Base-by-base conservation (phyloP, 2,888 invertebrate species). In the Torymus tubicola region DNA sequence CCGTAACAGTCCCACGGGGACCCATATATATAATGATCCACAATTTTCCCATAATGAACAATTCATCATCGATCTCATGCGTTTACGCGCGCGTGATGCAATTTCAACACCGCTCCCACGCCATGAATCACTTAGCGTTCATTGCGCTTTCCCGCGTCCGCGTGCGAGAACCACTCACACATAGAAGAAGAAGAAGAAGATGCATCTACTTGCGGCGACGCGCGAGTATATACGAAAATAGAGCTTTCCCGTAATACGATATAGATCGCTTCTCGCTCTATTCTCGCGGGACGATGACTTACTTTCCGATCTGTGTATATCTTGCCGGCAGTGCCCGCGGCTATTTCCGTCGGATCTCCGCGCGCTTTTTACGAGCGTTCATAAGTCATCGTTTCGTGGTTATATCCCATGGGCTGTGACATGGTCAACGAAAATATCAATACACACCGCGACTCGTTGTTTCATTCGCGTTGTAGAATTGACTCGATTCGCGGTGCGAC, bases 201-300 rank as follows among this genome's bases (percentile, higher is more conserved):
- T 42, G 42, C 42, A 42, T 42, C 42, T 42, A 8, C 42, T 42
- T 42, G 42, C 42, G 42, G 16, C 12, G 24, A 50, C 52, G n/a
- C 21, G 21, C 11, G 1, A 16, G 11, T 21, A 60, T 21, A 60
- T 68, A 77, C 63, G 10, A 73, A 79, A 68, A 79, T 73, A 79
- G 68, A 67, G 53, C 31, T 64, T 67, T 71, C 53, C 24, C 60
- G 61, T 67, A 78, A 67, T 21, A 52, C 50, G 42, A 78, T 67
- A 65, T 53, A 72, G 14, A 78, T 55, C 63, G n/a, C 18, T 55
- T 42, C 42, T 42, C 42, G 5, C 57, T 67, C 67, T 78, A 52
- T 72, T 78, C 64, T 55, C n/a, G 31, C 64, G 24, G 8, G 61
- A 42, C 42, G 42, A 42, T 42, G 42, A 42, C 42, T 42, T 42